Conservation (phyloP, 2,888 invertebrate genomes). For the Thera britannica region DNA sequence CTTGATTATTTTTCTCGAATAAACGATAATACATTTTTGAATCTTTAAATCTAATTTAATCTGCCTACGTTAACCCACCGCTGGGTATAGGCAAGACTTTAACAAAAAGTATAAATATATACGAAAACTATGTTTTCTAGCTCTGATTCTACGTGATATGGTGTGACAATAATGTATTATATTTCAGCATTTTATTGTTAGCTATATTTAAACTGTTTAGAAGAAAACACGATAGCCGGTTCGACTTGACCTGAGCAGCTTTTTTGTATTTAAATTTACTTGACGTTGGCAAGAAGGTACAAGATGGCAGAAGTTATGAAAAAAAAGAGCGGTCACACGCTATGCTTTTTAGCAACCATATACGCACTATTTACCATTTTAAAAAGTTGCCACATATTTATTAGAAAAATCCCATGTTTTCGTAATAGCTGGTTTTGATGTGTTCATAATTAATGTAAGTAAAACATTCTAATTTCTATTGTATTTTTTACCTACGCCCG, state of each 20-base stretch:
- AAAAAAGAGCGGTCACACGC: too few relatives aligned
- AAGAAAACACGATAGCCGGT: neutral
- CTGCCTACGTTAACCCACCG: neutral
- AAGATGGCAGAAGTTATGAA: too few relatives aligned
- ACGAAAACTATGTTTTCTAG: conserved; percentile 29
- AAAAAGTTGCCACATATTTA: too few relatives aligned
- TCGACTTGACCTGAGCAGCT: neutral
- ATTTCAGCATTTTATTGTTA: neutral
- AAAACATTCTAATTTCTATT: neutral
- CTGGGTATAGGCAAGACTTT: neutral
- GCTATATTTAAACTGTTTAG: neutral
- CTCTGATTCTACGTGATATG: conserved; percentile 25
- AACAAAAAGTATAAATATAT: neutral
- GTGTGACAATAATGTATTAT: conserved; percentile 4
- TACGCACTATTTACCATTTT: too few relatives aligned
- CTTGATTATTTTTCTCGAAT: too few relatives aligned
- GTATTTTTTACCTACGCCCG: neutral
- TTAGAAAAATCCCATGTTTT: too few relatives aligned
- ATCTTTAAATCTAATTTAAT: neutral
- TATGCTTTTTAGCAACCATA: too few relatives aligned
- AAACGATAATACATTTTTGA: too few relatives aligned
- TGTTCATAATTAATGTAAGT: neutral
- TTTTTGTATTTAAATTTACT: neutral
- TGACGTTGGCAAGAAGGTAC: too few relatives aligned
- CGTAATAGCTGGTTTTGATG: neutral